Evolutionary conservation across 2,888 invertebrate species (phyloP).

Genomic region (Elaeidobius kamerunicus): DNA sequence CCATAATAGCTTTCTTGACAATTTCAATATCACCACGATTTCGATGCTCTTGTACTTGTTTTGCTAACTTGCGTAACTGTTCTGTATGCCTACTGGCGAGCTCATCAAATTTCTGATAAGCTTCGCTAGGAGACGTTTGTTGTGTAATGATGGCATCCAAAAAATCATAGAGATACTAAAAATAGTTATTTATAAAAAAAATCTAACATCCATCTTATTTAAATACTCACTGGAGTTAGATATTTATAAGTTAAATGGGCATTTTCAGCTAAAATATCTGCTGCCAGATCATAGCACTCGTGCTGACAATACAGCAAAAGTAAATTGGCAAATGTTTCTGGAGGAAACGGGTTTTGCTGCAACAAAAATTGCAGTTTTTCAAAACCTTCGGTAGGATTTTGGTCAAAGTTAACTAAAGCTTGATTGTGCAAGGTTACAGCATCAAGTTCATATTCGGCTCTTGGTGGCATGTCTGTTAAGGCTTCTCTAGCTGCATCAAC

Average conservation of each 20-base stretch:
- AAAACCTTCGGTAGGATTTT: slow-evolving; percentile 88
- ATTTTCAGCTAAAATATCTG: slow-evolving; percentile 96
- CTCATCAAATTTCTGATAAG: slow-evolving; percentile 93
- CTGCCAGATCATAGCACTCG: slow-evolving; percentile 96
- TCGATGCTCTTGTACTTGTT: slow-evolving; percentile 90
- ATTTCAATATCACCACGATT: slow-evolving; percentile 80
- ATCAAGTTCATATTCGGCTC: slow-evolving; percentile 95
- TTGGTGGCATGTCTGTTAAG: slow-evolving; percentile 84
- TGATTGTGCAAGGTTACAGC: slow-evolving; percentile 97
- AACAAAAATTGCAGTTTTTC: slow-evolving; percentile 91
- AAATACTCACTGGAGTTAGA: slow-evolving; percentile 68
- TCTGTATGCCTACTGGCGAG: slow-evolving; percentile 90
- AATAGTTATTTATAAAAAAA: slow-evolving; percentile 1
- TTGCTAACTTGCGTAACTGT: slow-evolving; percentile 83
- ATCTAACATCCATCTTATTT: background rate
- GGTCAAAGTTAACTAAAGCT: slow-evolving; percentile 82
- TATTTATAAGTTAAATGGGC: slow-evolving; percentile 95
- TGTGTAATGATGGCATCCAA: slow-evolving; percentile 95
- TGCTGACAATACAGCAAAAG: slow-evolving; percentile 94
- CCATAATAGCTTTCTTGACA: slow-evolving; percentile 77
- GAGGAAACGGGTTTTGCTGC: slow-evolving; percentile 94
- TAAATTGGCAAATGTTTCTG: slow-evolving; percentile 96
- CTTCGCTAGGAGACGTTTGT: slow-evolving; percentile 95
- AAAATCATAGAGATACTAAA: slow-evolving; percentile 86
- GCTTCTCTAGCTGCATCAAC: slow-evolving; percentile 85